Base-by-base conservation (phyloP, 2,888 invertebrate species). In the Hylaea fasciaria region DNA sequence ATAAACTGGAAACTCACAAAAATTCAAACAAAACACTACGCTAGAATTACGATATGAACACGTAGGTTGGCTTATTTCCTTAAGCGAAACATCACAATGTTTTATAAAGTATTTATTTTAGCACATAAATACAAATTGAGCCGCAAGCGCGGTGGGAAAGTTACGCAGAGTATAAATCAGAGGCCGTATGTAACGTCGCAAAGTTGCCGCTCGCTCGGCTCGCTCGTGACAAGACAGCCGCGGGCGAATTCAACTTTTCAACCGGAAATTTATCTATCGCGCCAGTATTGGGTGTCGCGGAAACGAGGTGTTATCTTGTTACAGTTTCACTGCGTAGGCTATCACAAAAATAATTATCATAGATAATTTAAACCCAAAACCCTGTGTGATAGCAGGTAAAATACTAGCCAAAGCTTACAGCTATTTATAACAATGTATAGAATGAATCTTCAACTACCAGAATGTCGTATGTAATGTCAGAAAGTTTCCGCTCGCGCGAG, bases 81-180 rank as follows among this genome's bases (percentile, higher is more conserved):
- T n/a, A 37, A 0, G 2, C 12, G n/a, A n/a, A n/a, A 46, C 29
- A 13, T 28, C 17, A 1, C 16, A 48, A 37, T 35, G 47, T 35
- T 40, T 17, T 32, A 29, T 32, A 39, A 16, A 32, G 47, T 68
- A 62, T 68, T 69, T 69, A 59, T 66, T 40, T 39, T 37, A 49
- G 39, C 68, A 66, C 59, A 52, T 62, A 43, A 48, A 57, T 61
- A 68, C 64, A 71, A 74, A 71, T 71, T 70, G 68, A 66, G 66
- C 64, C 65, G 62, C 62, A 62, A 69, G 65, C 72, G 63, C 56
- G 70, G 69, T 72, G 72, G 73, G 72, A 77, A 78, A 79, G 76
- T 81, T 76, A 60, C 55, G 51, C 55, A 50, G 63, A 56, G 77
- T 74, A 78, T 82, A 79, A 79, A 80, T 82, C 79, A 82, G 74